A percentile compares a stretch with the other conserved stretches of the same genome.
These are phyloP conservation scores for Gadopsis marmoratus DNA, from an alignment of 2,797 vertebrate genomes.

Conservation along the genomic window DNA sequence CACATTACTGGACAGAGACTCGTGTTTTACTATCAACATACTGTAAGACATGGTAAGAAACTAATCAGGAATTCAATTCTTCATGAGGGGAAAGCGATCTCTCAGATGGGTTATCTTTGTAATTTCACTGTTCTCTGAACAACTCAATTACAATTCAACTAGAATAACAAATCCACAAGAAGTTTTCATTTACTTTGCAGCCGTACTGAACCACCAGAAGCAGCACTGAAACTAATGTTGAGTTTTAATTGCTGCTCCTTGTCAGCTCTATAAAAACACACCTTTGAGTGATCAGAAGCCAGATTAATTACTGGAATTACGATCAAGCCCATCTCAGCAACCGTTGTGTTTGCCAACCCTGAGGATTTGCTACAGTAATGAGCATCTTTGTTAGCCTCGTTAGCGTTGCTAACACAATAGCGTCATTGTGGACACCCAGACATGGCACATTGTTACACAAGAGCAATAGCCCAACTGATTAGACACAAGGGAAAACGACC, in stretches of 20 bases:
- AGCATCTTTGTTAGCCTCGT: slow-evolving; percentile 76
- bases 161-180: slow-evolving; percentile 5
- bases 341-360: slow-evolving; percentile 63
- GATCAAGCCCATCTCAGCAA: slow-evolving; percentile 74
- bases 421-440: slow-evolving; percentile 70
- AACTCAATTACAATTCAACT: slow-evolving; percentile 8
- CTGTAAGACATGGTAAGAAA: slow-evolving; percentile 6
- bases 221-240: slow-evolving; percentile 10
- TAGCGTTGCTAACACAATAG: slow-evolving; percentile 77
- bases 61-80: slow-evolving; percentile 25
- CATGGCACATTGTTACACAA: slow-evolving; percentile 70
- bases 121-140: slow-evolving; percentile 27
- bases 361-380: slow-evolving; percentile 69
- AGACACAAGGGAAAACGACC: slow-evolving; percentile 57
- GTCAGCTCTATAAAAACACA: slow-evolving; percentile 36
- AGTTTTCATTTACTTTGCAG: slow-evolving; percentile 2
- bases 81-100: slow-evolving; percentile 59
- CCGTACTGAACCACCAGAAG: slow-evolving; percentile 1
- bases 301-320: slow-evolving; percentile 85
- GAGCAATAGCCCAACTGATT: slow-evolving; percentile 66
- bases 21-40: neutral
- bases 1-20: neutral
- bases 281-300: slow-evolving; percentile 61
- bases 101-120: slow-evolving; percentile 23
- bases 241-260: slow-evolving; percentile 36